phyloP scores from a whole-genome alignment of 2,797 vertebrate species.

The Myioborus miniatus region DNA sequence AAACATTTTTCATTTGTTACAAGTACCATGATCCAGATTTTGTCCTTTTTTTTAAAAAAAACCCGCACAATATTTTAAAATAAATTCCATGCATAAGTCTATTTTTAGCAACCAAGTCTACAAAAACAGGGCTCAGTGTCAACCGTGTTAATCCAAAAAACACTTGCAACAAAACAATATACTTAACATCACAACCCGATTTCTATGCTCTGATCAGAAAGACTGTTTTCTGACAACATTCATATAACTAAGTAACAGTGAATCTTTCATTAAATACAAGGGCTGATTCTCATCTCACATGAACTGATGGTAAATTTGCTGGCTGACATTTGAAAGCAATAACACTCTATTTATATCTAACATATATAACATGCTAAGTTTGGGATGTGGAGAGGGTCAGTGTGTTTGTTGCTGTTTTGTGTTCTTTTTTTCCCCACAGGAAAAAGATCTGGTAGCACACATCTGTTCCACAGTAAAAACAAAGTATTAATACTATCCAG shows the following conservation, averaged over 20 bases:
- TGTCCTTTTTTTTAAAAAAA: background rate
- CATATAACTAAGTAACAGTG: background rate
- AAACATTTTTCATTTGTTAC: background rate
- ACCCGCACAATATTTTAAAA: background rate
- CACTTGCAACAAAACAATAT: background rate
- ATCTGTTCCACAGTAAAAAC: constrained; percentile 4
- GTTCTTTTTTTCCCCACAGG: background rate
- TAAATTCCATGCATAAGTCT: background rate
- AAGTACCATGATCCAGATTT: background rate
- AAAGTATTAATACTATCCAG: background rate
- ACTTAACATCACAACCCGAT: background rate
- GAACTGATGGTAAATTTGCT: background rate
- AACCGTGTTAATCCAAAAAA: background rate
- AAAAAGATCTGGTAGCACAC: background rate
- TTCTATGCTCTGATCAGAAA: background rate
- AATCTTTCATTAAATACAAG: background rate
- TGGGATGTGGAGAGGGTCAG: background rate
- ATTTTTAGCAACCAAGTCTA: background rate
- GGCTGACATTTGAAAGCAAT: background rate
- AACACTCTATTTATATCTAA: background rate
- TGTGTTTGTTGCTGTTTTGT: background rate
- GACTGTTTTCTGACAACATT: background rate
- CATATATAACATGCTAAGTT: background rate
- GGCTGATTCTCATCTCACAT: background rate
- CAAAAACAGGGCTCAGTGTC: background rate